phyloP scores from a whole-genome alignment of 2,113 vertebrate genomes.

The Lophotis ruficrista region DNA sequence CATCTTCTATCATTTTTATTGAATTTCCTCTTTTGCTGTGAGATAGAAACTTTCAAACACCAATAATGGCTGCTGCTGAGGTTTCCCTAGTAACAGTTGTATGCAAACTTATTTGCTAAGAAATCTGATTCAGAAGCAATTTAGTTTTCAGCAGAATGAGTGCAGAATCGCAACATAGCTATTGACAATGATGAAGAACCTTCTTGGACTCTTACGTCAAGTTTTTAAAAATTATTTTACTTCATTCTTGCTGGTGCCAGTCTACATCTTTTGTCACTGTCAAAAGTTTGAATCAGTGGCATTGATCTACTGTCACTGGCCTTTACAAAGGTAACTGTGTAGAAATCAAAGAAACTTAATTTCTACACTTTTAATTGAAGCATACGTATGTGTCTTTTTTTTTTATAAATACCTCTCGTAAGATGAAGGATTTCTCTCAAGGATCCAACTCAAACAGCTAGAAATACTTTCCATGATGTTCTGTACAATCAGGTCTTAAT shows the following conservation, averaged over 20 bases:
- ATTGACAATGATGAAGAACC: not conserved
- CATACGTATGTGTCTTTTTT: not conserved
- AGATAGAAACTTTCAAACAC: not conserved
- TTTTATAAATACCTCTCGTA: not conserved
- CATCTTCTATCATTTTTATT: not conserved
- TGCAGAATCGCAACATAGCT: not conserved
- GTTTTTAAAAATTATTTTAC: not conserved
- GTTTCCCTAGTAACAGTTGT: not conserved
- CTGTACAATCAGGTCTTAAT: not conserved
- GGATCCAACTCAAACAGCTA: not conserved
- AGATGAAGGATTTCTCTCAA: not conserved
- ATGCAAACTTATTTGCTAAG: not conserved
- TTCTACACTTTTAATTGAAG: not conserved
- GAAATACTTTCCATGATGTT: not conserved
- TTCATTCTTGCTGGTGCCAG: not conserved
- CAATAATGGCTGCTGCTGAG: not conserved
- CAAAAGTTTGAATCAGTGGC: not conserved
- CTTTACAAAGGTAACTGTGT: not conserved
- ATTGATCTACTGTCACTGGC: not conserved
- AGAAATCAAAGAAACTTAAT: not conserved
- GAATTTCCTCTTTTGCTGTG: not conserved
- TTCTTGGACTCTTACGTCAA: not conserved
- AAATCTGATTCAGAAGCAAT: not conserved
- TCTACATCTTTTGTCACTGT: not conserved
- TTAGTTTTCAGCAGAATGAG: not conserved